Evolutionary conservation across 2,797 vertebrate genomes (phyloP), one percentile per base, ranked within the genome.

Genomic region (Lophius americanus): DNA sequence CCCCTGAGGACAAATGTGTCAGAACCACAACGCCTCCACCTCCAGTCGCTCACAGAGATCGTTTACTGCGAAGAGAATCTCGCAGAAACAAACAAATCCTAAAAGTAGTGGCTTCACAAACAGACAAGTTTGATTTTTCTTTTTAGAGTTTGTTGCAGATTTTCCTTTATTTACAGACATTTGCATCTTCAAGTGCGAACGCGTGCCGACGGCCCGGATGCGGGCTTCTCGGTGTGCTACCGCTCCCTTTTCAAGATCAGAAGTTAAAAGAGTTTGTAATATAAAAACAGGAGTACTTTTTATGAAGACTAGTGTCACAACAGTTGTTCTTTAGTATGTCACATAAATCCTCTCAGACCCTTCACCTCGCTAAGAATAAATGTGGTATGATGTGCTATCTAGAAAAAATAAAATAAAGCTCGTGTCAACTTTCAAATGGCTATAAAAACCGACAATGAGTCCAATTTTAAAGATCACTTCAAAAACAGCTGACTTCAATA

Each of bases 161-260:
- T 8, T 33, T 68, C 64, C 37, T 80, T 79, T 79, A 82, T 78
- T 78, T 46, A 73, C 11, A 75, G 33, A 71, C 52, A 74, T 77
- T 71, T 65, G 12, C 41, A 64, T 58, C 35, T 68, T 72, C 68
- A 46, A 13, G 10, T 68, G 57, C 5, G n/a, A n/a, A n/a, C n/a
- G n/a, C n/a, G n/a, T n/a, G n/a, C n/a, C n/a, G n/a, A n/a, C n/a
- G n/a, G n/a, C n/a, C n/a, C n/a, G n/a, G n/a, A n/a, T n/a, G n/a
- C n/a, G n/a, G n/a, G n/a, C n/a, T n/a, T n/a, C n/a, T 10, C 59
- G 14, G 9, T 12, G 43, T 35, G 65, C 23, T n/a, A n/a, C 13
- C 13, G 47, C 14, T 52, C 55, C 38, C 71, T 51, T 64, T 64
- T 3, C 33, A 62, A 10, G 12, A 61, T 50, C 23, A 65, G 59